These are phyloP conservation scores for Smittia aterrima DNA, from an alignment of 2,888 invertebrate species.

Conservation along the genomic window DNA sequence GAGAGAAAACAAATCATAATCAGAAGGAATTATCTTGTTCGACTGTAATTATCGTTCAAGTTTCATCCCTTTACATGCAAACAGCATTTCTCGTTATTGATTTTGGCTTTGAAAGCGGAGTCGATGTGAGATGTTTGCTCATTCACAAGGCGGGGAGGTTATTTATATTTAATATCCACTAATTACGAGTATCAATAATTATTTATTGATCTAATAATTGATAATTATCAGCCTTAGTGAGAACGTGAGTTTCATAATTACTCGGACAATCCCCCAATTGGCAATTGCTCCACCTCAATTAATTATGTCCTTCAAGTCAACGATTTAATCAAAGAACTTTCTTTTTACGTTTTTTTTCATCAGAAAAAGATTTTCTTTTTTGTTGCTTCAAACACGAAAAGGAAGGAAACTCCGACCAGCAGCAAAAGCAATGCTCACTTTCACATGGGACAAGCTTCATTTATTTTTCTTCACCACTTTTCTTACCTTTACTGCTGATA, in stretches of 20 bases:
- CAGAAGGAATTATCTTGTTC: constrained; percentile 5
- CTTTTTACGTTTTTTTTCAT: too few relatives aligned
- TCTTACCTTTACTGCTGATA: neutral
- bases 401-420: too few relatives aligned
- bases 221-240: neutral
- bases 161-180: neutral
- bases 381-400: too few relatives aligned
- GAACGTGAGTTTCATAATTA: too few relatives aligned
- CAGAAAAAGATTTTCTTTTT: too few relatives aligned
- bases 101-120: constrained; percentile 2
- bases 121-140: too few relatives aligned
- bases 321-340: too few relatives aligned
- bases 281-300: too few relatives aligned
- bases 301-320: too few relatives aligned
- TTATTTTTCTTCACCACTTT: neutral
- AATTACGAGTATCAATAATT: neutral
- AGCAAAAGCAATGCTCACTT: neutral
- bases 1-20: constrained; percentile 16
- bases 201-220: constrained; percentile 11
- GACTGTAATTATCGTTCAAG: neutral
- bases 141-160: neutral
- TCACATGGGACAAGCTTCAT: constrained; percentile 8
- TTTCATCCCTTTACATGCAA: neutral
- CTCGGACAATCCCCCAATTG: too few relatives aligned
- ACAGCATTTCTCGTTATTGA: neutral